Conservation (phyloP, 2,113 vertebrate species). For the Zapornia atra region DNA sequence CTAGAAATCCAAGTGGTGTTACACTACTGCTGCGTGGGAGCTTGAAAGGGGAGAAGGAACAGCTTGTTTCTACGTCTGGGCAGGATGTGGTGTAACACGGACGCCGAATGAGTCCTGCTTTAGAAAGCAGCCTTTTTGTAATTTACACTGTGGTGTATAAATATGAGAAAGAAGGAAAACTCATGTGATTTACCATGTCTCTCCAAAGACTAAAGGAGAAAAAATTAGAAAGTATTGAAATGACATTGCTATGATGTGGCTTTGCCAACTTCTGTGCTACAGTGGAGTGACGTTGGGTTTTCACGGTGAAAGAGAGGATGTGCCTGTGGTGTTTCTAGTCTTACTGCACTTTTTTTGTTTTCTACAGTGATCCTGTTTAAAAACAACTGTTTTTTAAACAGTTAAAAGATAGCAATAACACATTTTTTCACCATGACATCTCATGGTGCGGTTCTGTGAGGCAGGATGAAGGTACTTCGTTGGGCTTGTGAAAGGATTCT, state of each 20-base stretch:
- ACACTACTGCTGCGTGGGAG: rapidly evolving
- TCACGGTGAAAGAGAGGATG: not conserved
- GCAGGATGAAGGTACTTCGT: not conserved
- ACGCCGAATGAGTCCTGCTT: not conserved
- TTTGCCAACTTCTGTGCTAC: not conserved
- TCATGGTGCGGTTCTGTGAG: not conserved
- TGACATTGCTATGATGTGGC: not conserved
- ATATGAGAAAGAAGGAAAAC: not conserved
- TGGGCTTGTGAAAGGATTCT: not conserved
- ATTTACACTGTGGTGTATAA: not conserved
- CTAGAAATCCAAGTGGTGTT: not conserved
- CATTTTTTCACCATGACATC: not conserved
- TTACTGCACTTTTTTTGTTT: not conserved
- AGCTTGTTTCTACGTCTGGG: not conserved
- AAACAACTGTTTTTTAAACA: not conserved
- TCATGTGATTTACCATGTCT: not conserved
- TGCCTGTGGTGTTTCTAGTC: not conserved
- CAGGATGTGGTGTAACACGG: not conserved
- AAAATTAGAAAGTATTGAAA: not conserved
- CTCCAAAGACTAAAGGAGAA: not conserved
- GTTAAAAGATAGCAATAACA: not conserved
- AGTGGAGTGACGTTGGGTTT: not conserved
- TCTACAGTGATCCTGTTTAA: not conserved
- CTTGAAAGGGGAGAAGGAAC: not conserved
- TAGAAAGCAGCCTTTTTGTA: not conserved